Evolutionary conservation across 2,888 invertebrate species (phyloP).

Genomic region (Lucinisca nassula): DNA sequence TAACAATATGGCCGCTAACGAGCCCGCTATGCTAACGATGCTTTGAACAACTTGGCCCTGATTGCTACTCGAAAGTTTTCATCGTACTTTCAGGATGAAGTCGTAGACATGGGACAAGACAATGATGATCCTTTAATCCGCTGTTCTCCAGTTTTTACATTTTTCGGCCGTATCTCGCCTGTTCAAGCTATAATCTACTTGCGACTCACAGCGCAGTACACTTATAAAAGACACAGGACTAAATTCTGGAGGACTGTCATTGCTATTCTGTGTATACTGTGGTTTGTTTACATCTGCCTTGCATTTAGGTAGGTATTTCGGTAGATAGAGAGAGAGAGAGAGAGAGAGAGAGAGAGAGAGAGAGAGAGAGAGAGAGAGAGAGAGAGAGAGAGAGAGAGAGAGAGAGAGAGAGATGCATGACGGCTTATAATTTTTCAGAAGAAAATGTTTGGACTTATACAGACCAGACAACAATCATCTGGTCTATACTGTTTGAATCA

Average conservation of each 20-base stretch:
- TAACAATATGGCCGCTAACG: no score
- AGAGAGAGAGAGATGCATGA: no score
- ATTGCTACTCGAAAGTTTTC: no score
- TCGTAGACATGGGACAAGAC: conserved; percentile 18
- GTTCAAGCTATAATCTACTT: conserved; percentile 57
- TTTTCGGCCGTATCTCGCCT: conserved; percentile 42
- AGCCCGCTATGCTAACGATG: no score
- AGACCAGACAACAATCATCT: no score
- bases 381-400: no score
- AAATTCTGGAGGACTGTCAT: conserved; percentile 33
- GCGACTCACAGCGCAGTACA: conserved; percentile 52
- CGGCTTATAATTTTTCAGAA: no score
- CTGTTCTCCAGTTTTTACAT: conserved; percentile 28
- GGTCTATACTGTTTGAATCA: background rate
- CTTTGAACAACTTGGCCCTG: no score
- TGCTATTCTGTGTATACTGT: conserved; percentile 17
- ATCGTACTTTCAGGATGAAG: background rate
- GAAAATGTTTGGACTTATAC: no score
- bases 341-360: no score
- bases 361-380: no score
- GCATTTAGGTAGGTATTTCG: conserved; percentile 48
- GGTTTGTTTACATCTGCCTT: conserved; percentile 3
- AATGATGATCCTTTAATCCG: conserved; percentile 47
- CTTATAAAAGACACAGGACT: conserved; percentile 26
- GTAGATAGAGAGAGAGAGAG: no score